Base-by-base conservation (phyloP, 1,140 invertebrate species). In the Tribolium madens region DNA sequence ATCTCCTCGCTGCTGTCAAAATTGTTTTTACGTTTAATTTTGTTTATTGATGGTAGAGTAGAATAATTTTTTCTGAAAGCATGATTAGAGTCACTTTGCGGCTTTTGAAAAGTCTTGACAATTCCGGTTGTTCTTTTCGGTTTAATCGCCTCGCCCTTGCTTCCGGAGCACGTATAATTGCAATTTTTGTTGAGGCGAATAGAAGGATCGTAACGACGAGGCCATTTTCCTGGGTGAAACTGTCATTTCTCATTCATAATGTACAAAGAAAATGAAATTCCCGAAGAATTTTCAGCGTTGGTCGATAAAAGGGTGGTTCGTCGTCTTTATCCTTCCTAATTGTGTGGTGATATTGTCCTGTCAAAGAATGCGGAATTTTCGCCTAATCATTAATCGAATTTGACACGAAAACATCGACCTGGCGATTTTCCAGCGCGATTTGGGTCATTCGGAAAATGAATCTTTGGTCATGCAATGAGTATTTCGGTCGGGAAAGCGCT, bases 211-310 rank as follows among this genome's bases (percentile, higher is more conserved):
- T 33, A 64, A 64, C 57, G 57, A 33, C 21, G 9, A 13, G 57
- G 57, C 57, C 57, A 33, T 60, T 60, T 60, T 60, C 53, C 53
- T 17, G 53, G 53, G 53, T 21, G 53, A 60, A 60, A 60, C 53
- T 60, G 53, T 60, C 53, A 60, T 64, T 64, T 64, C 57, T 64
- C 57, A 64, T 64, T 64, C 57, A 64, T 64, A 64, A 64, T 64
- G 57, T 64, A 64, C 57, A 64, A 64, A 64, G 57, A 60, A 60
- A 60, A 60, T 60, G 53, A 60, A 64, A 64, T 26, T 64, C 12
- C 21, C 9, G 26, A 33, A 64, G 57, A 60, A 60, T 60, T 60
- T 60, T 9, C 53, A 17, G 53, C 53, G 53, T 17, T 21, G 57
- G 26, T 64, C 57, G 26, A 64, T 64, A 64, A 64, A 64, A 64